Evolutionary conservation across 2,888 invertebrate genomes (phyloP), one percentile per base, ranked within the genome.

Genomic region (Thalpophila matura): DNA sequence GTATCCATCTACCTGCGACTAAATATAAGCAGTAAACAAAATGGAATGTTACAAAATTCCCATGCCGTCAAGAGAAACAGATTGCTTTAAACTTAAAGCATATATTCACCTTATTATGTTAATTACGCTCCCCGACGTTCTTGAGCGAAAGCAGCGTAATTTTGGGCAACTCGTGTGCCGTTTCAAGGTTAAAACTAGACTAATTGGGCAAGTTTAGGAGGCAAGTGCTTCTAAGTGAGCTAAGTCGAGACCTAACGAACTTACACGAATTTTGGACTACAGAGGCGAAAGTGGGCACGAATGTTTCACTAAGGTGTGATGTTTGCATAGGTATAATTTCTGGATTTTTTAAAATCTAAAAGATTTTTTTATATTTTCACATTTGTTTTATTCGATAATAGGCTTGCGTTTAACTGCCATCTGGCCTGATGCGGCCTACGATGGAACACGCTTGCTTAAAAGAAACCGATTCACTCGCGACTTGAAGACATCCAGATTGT

Each of bases 61-160:
- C 12, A 6, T n/a, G 10, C n/a, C n/a, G 14, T 38, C 40, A 20
- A 46, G 33, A 31, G 27, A 61, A 72, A 72, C 71, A 71, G 38
- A 74, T 72, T 65, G 64, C 54, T 42, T 53, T 55, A 58, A 77
- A 73, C 45, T 73, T 67, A 47, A 51, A 66, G 40, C 66, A 76
- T 64, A 74, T 70, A 65, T 73, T 61, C 57, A 64, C 60, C 63
- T 69, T 55, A 64, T 64, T 67, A 70, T 66, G 67, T 59, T 60
- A 74, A 71, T 68, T 50, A 27, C 27, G 24, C 18, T 37, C 42
- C 9, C 46, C 22, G 26, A 33, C 38, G 38, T 38, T 54, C 37
- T 53, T 26, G 40, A 58, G 56, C 37, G 16, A 58, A 54, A 50
- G 35, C 45, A 54, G 12, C 27, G 24, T 46, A 45, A 73, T 60